These are phyloP conservation scores for Eptatretus burgeri DNA, from an alignment of 2,113 vertebrate species.

Conservation along the genomic window DNA sequence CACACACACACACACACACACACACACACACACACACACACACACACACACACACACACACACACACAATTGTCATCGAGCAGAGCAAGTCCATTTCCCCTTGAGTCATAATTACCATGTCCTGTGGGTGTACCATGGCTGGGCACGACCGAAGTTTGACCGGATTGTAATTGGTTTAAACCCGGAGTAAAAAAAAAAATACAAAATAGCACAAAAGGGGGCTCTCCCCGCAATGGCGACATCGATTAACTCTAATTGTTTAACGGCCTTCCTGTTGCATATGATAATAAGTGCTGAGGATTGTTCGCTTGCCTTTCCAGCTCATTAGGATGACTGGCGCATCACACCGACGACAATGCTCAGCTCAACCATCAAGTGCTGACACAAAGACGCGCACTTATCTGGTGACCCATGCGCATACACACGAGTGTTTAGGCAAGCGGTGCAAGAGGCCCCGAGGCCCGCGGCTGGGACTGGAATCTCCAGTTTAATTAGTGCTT, in stretches of 20 bases:
- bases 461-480: conserved; percentile 3
- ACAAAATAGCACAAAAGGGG: not conserved
- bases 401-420: too few relatives aligned
- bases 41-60: too few relatives aligned
- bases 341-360: not conserved
- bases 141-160: conserved; percentile 3
- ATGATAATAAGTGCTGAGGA: not conserved
- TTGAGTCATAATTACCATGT: conserved; percentile 1
- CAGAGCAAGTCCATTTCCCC: not conserved
- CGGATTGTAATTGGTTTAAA: conserved; percentile 5
- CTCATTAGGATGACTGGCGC: conserved; percentile 1
- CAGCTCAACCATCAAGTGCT: too few relatives aligned
- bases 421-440: too few relatives aligned
- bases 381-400: too few relatives aligned
- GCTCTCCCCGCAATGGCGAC: not conserved
- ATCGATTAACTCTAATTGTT: conserved; percentile 7
- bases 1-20: too few relatives aligned
- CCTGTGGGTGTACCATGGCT: conserved; percentile 1
- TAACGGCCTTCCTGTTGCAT: conserved; percentile 2
- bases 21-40: too few relatives aligned
- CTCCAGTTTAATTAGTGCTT: conserved; percentile 5
- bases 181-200: not conserved
- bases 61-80: too few relatives aligned
- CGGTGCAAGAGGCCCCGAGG: not conserved
- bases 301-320: conserved; percentile 2